A percentile compares a stretch with the other conserved stretches of the same genome.
phyloP scores from a whole-genome alignment of 2,113 vertebrate species.

The Pantherophis guttatus region DNA sequence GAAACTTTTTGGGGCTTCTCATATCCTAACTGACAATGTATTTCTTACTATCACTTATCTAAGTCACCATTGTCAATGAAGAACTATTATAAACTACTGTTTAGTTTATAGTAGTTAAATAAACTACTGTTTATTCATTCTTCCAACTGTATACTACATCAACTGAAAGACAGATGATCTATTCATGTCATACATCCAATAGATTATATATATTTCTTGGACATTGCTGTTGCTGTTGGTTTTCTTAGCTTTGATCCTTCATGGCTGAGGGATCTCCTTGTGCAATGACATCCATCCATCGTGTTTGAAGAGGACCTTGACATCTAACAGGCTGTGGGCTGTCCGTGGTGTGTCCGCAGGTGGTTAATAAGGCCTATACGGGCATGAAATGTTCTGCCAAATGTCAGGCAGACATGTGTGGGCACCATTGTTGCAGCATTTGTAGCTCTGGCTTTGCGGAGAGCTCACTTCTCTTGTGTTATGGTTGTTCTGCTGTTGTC shows the following conservation, averaged over 20 bases:
- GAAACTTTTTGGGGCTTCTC: constrained; percentile 16
- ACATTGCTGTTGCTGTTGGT: not conserved
- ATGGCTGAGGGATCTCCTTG: not conserved
- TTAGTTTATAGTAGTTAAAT: no score
- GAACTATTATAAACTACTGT: not conserved
- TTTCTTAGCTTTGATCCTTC: not conserved
- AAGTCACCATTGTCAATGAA: constrained; percentile 25
- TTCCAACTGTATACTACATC: constrained; percentile 17
- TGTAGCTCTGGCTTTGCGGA: no score
- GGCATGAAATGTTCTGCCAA: no score
- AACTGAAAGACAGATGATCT: not conserved
- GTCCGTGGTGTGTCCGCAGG: no score
- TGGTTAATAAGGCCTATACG: no score
- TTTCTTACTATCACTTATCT: constrained; percentile 28
- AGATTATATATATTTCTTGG: not conserved
- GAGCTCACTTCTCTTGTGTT: no score
- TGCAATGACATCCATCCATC: not conserved
- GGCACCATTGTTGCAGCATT: no score
- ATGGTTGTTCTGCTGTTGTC: no score
- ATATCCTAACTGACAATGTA: not conserved
- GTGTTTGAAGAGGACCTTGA: no score
- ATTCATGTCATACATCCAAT: constrained; percentile 10
- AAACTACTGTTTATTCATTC: not conserved
- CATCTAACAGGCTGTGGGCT: no score
- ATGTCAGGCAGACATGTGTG: no score